These are phyloP conservation scores for Forbesichthys agassizii DNA, from an alignment of 2,113 vertebrate genomes.

Conservation along the genomic window DNA sequence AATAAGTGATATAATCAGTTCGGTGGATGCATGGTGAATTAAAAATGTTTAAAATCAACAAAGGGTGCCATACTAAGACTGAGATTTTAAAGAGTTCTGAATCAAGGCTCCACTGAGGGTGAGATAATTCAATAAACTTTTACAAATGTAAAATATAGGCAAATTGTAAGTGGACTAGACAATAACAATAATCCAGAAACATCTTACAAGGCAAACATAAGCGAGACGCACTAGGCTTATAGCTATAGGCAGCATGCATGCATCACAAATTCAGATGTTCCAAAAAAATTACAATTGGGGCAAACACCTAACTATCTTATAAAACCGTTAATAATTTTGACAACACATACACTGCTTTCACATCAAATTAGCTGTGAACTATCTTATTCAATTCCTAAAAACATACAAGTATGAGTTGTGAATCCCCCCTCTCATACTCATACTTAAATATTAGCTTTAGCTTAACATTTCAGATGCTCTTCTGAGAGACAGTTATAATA, in stretches of 20 bases:
- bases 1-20: too few relatives aligned
- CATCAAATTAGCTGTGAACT: slow-evolving; percentile 53
- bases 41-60: neutral
- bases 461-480: slow-evolving; percentile 40
- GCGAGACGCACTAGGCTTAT: slow-evolving; percentile 64
- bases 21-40: too few relatives aligned
- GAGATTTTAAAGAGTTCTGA: neutral
- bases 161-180: slow-evolving; percentile 44
- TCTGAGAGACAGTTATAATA: slow-evolving; percentile 26
- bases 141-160: slow-evolving; percentile 32
- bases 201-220: slow-evolving; percentile 58
- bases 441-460: slow-evolving; percentile 46
- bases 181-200: slow-evolving; percentile 29
- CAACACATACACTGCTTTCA: slow-evolving; percentile 53
- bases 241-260: slow-evolving; percentile 77
- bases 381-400: slow-evolving; percentile 71
- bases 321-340: slow-evolving; percentile 59
- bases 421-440: slow-evolving; percentile 32
- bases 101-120: slow-evolving; percentile 30
- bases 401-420: slow-evolving; percentile 53
- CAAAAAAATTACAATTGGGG: slow-evolving; percentile 73
- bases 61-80: neutral
- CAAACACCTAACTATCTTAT: slow-evolving; percentile 62
- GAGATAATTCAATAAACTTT: slow-evolving; percentile 34
- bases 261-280: slow-evolving; percentile 64